phyloP scores from a whole-genome alignment of 2,113 vertebrate genomes.

The Craseonycteris thonglongyai region DNA sequence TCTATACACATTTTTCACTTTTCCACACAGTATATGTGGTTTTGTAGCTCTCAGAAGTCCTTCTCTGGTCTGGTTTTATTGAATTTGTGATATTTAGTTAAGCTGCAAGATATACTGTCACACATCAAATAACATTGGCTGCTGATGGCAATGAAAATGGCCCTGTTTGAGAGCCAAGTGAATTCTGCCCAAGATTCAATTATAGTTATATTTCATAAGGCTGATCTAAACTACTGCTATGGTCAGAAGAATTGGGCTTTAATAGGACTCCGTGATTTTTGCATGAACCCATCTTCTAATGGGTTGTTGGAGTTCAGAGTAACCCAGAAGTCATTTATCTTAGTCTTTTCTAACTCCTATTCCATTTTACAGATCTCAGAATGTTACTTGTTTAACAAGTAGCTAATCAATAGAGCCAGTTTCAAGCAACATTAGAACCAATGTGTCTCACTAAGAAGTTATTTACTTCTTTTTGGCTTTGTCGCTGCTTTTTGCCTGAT shows the following conservation, averaged over 20 bases:
- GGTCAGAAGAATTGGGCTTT: neutral
- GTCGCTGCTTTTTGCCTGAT: neutral
- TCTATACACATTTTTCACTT: no score
- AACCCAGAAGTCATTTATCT: neutral
- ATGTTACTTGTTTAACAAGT: slow-evolving; percentile 14
- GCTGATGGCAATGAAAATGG: neutral
- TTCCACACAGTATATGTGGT: neutral
- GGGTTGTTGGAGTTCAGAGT: neutral
- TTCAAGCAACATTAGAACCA: neutral
- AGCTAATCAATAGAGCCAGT: neutral
- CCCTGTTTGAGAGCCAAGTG: neutral
- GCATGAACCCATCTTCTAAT: neutral
- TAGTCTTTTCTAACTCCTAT: neutral
- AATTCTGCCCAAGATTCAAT: neutral
- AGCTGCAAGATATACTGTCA: slow-evolving; percentile 12
- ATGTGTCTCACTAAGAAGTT: neutral
- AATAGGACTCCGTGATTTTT: neutral
- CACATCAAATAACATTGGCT: slow-evolving; percentile 7
- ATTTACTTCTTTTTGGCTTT: neutral
- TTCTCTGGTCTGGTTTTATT: slow-evolving; percentile 17
- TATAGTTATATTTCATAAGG: neutral
- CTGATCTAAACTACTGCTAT: neutral
- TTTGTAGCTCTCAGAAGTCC: neutral
- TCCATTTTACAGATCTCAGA: neutral
- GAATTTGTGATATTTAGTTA: slow-evolving; percentile 40